Evolutionary conservation across 1,140 invertebrate genomes (phyloP).

Genomic region (Chelonus insularis): DNA sequence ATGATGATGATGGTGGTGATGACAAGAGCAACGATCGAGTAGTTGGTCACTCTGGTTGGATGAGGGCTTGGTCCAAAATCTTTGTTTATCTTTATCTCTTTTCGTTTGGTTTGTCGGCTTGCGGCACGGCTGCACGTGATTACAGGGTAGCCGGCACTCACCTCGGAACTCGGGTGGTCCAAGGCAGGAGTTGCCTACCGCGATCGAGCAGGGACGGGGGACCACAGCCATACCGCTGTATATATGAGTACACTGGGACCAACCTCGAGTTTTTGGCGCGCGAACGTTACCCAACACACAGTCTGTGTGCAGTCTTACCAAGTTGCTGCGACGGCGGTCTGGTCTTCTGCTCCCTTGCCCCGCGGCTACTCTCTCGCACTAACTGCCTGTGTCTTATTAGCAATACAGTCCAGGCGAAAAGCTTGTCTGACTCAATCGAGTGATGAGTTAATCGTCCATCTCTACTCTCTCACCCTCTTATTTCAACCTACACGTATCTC

Average conservation of each 20-base stretch:
- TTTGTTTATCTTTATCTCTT: constrained; percentile 62
- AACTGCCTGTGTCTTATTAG: constrained; percentile 58
- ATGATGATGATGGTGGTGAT: too few relatives aligned
- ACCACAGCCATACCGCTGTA: background rate
- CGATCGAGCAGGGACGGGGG: constrained; percentile 11
- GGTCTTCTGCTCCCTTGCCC: constrained; percentile 29
- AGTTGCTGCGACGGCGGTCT: constrained; percentile 19
- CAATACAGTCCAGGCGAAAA: constrained; percentile 58
- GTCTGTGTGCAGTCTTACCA: constrained; percentile 8
- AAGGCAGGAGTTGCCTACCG: constrained; percentile 18
- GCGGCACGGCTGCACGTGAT: constrained; percentile 56
- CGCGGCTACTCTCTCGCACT: constrained; percentile 38
- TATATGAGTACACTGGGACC: too few relatives aligned
- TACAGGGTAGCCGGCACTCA: constrained; percentile 60
- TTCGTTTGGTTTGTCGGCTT: constrained; percentile 61
- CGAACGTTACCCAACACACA: constrained; percentile 7
- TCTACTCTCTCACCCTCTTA: background rate
- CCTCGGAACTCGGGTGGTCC: constrained; percentile 61
- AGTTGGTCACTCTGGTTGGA: background rate
- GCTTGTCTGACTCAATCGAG: constrained; percentile 44
- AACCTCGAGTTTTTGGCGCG: constrained; percentile 17
- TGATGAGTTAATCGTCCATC: constrained; percentile 52
- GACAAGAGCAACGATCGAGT: background rate
- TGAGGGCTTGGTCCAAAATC: constrained; percentile 39
- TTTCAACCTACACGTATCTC: background rate